phyloP scores from a whole-genome alignment of 2,797 vertebrate species.

The Pristis pectinata region DNA sequence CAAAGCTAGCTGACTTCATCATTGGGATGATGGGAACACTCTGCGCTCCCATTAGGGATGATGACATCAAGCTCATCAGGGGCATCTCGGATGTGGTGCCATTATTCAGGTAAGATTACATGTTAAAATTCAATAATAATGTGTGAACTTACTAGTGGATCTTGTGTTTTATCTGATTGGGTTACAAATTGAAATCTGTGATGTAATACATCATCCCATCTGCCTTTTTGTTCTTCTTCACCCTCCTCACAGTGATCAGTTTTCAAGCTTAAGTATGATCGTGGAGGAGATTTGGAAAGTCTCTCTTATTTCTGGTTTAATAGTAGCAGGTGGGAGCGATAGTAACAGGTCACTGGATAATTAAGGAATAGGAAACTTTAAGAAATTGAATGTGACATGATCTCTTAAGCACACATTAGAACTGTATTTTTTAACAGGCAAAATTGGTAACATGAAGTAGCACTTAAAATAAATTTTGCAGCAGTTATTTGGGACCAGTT shows the following conservation, averaged over 20 bases:
- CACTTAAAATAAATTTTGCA: background rate
- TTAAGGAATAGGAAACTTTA: background rate
- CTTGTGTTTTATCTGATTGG: background rate
- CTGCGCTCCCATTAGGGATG: slow-evolving; percentile 82
- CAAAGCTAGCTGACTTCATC: slow-evolving; percentile 76
- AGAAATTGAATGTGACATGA: background rate
- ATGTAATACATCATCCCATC: background rate
- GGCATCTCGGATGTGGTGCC: slow-evolving; percentile 75
- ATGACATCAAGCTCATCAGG: slow-evolving; percentile 76
- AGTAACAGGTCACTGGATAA: background rate
- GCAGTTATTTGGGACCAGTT: background rate
- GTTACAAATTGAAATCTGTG: background rate
- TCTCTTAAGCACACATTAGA: background rate
- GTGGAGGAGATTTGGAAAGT: background rate
- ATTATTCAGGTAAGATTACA: slow-evolving; percentile 72
- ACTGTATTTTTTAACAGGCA: background rate
- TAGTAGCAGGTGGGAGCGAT: background rate
- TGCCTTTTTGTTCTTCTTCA: background rate
- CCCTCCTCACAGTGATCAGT: background rate
- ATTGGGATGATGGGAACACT: slow-evolving; percentile 86
- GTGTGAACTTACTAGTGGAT: background rate
- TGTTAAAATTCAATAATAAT: background rate
- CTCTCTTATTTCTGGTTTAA: background rate
- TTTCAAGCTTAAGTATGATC: background rate
- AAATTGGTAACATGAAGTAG: background rate